A percentile compares a stretch with the other conserved stretches of the same genome.
phyloP scores from a whole-genome alignment of 2,797 vertebrate species.

The Lacerta viridis region DNA sequence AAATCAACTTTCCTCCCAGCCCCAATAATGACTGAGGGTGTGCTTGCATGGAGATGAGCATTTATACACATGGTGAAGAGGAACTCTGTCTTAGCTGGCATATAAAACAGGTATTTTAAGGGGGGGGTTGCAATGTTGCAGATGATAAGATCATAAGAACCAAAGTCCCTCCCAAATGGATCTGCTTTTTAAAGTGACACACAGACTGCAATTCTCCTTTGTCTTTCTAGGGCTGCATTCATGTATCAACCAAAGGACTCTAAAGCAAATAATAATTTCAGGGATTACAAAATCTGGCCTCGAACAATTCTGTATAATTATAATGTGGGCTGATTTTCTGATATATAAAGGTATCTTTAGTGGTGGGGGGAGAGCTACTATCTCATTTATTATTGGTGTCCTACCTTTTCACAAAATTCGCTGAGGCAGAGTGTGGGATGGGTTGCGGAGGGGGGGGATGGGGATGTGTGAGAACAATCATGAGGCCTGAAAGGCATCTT shows the following conservation, averaged over 20 bases:
- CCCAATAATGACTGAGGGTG: too few relatives aligned
- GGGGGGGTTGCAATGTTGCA: neutral
- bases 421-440: neutral
- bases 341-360: neutral
- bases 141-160: neutral
- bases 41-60: neutral
- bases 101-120: neutral
- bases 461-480: neutral
- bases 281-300: neutral
- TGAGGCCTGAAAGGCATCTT: neutral
- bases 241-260: neutral
- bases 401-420: neutral
- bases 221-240: neutral
- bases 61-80: neutral
- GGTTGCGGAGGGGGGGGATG: neutral
- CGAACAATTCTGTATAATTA: slow-evolving; percentile 8
- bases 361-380: neutral
- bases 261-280: neutral
- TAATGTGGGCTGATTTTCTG: neutral
- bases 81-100: neutral
- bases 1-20: too few relatives aligned
- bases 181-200: neutral
- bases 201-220: neutral
- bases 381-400: neutral
- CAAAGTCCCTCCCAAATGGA: neutral